Base-by-base conservation (phyloP, 2,888 invertebrate species). In the Beris morrisii region DNA sequence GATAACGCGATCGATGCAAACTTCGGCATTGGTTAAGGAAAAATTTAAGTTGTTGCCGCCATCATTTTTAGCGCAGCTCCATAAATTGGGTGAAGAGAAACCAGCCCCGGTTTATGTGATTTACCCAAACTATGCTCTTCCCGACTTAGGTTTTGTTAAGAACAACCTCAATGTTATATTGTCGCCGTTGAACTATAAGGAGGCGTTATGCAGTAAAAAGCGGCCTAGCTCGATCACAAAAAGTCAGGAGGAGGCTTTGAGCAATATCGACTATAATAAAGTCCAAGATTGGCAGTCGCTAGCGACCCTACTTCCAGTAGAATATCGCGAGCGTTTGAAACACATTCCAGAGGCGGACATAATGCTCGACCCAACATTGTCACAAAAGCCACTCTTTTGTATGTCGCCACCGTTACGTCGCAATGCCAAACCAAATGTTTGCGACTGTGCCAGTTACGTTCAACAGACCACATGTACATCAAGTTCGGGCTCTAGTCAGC, bases 211-310 rank as follows among this genome's bases (percentile, higher is more conserved):
- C 74, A 83, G 85, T 65, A 84, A 80, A 77, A 81, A 83, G 53
- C 81, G 89, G 69, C 92, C 92, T 1, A 81, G 88, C 70, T 92
- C 92, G 0, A 89, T 91, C 75, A 92, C 91, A 53, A 91, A 88
- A 75, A 90, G 88, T 73, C 93, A 95, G 75, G 85, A 93, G 59
- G 94, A 94, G 79, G 85, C 88, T 69, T 79, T 95, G 46, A 88
- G 89, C 76, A 89, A 89, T 75, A 88, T 90, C 78, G 92, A 92
- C 64, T 88, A 93, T 70, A 85, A 87, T 50, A 95, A 95, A 76
- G 89, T 97, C 7, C 87, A 89, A 76, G 97, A 97, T 79, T 97
- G 96, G 96, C 93, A 94, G 74, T 95, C 95, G 0, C 82, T 97
- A 61, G 93, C 92, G 73, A 90, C 95, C 72, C 84, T 97, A 57